These are phyloP conservation scores for Podarcis muralis DNA, from an alignment of 2,113 vertebrate species.

Conservation along the genomic window DNA sequence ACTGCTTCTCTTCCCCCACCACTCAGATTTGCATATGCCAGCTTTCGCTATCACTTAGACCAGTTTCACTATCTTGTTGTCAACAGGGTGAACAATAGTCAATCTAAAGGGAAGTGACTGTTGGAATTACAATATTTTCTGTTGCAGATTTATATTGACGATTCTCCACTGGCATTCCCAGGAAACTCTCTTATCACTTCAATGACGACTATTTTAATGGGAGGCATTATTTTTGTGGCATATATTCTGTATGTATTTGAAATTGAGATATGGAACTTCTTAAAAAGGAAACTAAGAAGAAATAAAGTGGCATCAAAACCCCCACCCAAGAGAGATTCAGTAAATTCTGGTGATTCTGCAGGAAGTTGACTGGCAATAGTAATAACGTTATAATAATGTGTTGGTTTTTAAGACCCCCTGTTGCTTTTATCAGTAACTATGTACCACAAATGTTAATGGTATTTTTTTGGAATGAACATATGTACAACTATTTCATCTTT, in stretches of 20 bases:
- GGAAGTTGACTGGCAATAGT: neutral
- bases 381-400: neutral
- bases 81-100: neutral
- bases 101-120: neutral
- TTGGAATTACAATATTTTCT: constrained; percentile 25
- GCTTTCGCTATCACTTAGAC: too few species aligned
- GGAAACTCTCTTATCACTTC: constrained; percentile 16
- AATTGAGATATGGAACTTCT: neutral
- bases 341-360: neutral
- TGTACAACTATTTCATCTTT: neutral
- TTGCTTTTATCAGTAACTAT: neutral
- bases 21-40: too few species aligned
- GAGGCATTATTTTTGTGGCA: constrained; percentile 5
- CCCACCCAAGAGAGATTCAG: neutral
- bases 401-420: neutral
- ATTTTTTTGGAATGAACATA: too few species aligned
- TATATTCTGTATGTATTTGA: constrained; percentile 35
- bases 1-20: too few species aligned
- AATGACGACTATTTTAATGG: constrained; percentile 11
- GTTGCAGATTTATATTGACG: constrained; percentile 47
- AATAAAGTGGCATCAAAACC: constrained; percentile 15
- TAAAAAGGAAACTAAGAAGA: neutral
- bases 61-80: too few species aligned
- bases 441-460: neutral
- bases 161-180: constrained; percentile 22